These are phyloP conservation scores for Drosophila aff. DNA, from an alignment of 1,140 invertebrate species.

Conservation along the genomic window DNA sequence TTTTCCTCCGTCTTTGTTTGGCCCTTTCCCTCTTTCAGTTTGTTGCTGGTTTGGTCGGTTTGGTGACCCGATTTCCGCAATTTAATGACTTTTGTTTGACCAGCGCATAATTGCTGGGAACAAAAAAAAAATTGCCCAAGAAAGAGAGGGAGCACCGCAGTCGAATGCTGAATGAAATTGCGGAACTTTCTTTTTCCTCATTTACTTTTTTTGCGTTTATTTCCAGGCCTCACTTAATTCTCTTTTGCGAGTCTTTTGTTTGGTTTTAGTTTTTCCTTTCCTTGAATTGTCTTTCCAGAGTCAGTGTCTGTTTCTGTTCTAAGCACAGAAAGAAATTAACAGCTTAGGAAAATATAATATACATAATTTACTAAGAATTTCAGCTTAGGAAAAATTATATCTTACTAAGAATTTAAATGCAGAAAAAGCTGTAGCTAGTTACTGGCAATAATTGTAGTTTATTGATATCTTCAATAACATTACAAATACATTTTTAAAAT, in stretches of 20 bases:
- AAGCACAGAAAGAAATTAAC: neutral
- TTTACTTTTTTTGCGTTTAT: conserved; percentile 8
- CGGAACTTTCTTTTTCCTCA: conserved; percentile 55
- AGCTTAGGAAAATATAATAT: neutral
- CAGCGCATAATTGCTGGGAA: conserved; percentile 80
- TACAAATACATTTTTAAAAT: neutral
- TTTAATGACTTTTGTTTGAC: conserved; percentile 81
- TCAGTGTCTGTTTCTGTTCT: neutral
- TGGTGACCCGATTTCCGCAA: conserved; percentile 82
- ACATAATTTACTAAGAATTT: neutral
- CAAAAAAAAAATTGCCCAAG: conserved; percentile 12
- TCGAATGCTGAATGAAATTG: conserved; percentile 69
- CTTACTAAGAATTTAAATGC: neutral
- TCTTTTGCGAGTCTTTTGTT: conserved; percentile 44
- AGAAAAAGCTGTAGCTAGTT: neutral
- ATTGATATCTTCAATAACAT: neutral
- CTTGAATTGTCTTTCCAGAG: conserved; percentile 36
- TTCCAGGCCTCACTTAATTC: conserved; percentile 33
- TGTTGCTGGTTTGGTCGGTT: conserved; percentile 47
- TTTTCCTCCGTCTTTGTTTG: conserved; percentile 22
- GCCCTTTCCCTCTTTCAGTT: conserved; percentile 33
- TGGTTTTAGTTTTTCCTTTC: conserved; percentile 57
- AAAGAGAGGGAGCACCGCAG: conserved; percentile 25
- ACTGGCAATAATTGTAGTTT: neutral
- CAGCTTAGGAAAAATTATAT: neutral